Evolutionary conservation across 1,140 invertebrate genomes (phyloP), one percentile per base, ranked within the genome.

Genomic region (Oryzaephilus surinamensis): DNA sequence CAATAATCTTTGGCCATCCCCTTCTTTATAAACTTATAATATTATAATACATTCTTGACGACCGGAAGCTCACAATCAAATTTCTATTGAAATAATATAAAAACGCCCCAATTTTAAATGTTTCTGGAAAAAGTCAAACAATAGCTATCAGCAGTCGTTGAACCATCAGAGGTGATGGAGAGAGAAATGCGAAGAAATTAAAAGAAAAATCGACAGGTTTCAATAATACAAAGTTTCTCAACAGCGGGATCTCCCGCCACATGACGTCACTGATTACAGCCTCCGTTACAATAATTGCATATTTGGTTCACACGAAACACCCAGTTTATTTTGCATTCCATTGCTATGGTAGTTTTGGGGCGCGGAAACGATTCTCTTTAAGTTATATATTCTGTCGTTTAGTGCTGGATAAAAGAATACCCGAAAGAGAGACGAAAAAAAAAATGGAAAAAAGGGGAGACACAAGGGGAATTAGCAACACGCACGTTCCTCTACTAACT

Each of bases 231-330:
- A 8, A 35, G 45, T 51, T 48, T 51, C 48, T 44, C 48, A 51
- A 41, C 48, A 51, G 45, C 48, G 39, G 44, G 48, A 37, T 6
- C 23, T 4, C 20, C 38, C 43, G 17, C 41, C 32, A 32, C 44
- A 41, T 46, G 45, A 14, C 29, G 38, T 42, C 45, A 19, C 34
- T 50, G 48, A 51, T 51, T 51, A 40, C 23, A 44, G 48, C 48
- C 48, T 51, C 48, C 45, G 48, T 51, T 51, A 51, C 48, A 47
- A 27, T 51, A 51, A 51, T 51, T 51, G 48, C 45, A 51, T 35
- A 42, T 32, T 47, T 45, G 48, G 48, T 51, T 51, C 48, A 51
- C 48, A 51, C 48, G 48, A 39, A 45, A 41, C 48, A 47, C 48
- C 45, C 45, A 42, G 32, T 36, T 32, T 39, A 45, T 46, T 44